Evolutionary conservation across 92 coral and sea anemone genomes (phyloP), one percentile per base, ranked within the genome.

Genomic region (Epizoanthus rinbou): DNA sequence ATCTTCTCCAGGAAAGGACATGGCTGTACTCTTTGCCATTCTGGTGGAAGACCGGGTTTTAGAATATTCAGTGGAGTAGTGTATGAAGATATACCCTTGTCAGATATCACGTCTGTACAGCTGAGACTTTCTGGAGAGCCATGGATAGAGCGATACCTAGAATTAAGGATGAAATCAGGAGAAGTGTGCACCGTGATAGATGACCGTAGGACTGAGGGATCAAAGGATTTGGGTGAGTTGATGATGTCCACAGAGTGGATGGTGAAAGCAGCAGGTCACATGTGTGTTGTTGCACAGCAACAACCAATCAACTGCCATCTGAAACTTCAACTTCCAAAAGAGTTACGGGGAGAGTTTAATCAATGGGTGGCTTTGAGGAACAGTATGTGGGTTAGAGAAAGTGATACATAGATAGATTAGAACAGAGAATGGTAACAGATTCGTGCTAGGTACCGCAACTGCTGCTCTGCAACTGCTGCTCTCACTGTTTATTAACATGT

Each of bases 211-310:
- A 78, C 64, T n/a, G 87, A 66, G 14, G 87, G 89, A 16, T 78
- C 88, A 35, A 79, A 47, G 33, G 90, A 85, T 54, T 79, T 92
- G 76, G 86, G 89, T 24, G 87, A 87, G 68, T 60, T 93, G 72
- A 93, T 93, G 97, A 84, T 86, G 50, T 58, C 94, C 8, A 88
- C 97, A 1, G 97, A 93, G 69, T 93, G 97, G 97, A 79, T 93
- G 75, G 94, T 93, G 6, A 93, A 93, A 82, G 88, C 87, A 0
- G 90, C 89, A 15, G 97, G 94, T 1, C 87, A 85, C 6, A 71
- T 93, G 74, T 90, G 93, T 79, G 63, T 92, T 53, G 72, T 74
- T 41, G 85, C 88, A 21, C 81, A 88, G 8, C 90, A 91, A 69
- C 66, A 75, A n/a, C 65, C 85, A 24, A 84, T 71, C 57, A 63